Base-by-base conservation (phyloP, 2,888 invertebrate species). In the Stenodera caucasica region DNA sequence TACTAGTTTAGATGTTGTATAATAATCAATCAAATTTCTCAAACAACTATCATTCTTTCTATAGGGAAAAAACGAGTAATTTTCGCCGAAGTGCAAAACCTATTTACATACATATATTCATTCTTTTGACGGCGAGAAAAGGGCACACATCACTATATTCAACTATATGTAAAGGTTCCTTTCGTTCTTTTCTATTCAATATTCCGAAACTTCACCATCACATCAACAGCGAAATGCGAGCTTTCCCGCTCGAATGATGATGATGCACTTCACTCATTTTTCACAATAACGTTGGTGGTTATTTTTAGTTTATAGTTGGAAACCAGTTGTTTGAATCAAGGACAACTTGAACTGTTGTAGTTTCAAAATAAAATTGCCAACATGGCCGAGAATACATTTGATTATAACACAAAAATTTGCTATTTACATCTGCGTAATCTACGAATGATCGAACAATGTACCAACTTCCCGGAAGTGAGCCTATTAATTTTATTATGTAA, bases 261-360 rank as follows among this genome's bases (percentile, higher is more conserved):
- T 40, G 40, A 18, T 52, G 52, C 52, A 53, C 18, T 53, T 53
- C 11, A 21, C 18, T 53, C 33, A 53, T 33, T 53, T 35, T 30
- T 12, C 11, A 33, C 18, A 15, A 15, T 30, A 29, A 14, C 8
- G 52, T 18, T 53, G 53, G n/a, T 30, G 33, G 53, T 53, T 53
- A 53, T 53, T 53, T 53, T 53, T 53, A 53, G 53, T 53, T 35
- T 32, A 52, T 21, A 45, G 12, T 45, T 45, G 23, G 11, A 33
- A 53, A 53, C 53, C 18, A 53, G 53, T 53, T 53, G 53, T 21
- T 30, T n/a, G 26, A 15, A 33, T 30, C 53, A 53, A 53, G 53
- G 53, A 1, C 53, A 11, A 33, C 53, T 32, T 53, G 53, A 26
- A 26, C 5, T 53, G 11, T 23, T 33, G 33, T 18, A 53, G 18